These are phyloP conservation scores for Sebastes minor DNA, from an alignment of 2,797 vertebrate species.

Conservation along the genomic window DNA sequence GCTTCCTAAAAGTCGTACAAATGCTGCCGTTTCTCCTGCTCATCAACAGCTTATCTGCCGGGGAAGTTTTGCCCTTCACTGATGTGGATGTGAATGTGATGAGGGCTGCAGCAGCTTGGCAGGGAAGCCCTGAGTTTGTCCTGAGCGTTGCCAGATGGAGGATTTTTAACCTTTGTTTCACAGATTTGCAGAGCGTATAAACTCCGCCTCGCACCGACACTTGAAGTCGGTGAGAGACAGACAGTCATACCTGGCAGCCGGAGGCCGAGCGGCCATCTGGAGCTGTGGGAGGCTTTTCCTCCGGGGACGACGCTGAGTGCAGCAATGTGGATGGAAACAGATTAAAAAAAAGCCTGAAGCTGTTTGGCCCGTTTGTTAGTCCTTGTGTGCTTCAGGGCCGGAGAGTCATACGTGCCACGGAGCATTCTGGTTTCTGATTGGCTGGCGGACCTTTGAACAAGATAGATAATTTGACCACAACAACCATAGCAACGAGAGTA, in stretches of 20 bases:
- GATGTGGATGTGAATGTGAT: not conserved
- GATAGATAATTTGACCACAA: not conserved
- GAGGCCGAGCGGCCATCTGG: conserved; percentile 15
- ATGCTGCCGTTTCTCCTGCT: not conserved
- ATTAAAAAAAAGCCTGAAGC: not conserved
- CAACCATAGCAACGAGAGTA: not conserved
- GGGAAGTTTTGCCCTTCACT: not conserved
- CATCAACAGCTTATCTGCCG: not conserved
- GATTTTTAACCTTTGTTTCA: conserved; percentile 29
- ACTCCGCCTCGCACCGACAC: conserved; percentile 13
- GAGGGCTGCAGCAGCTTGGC: conserved; percentile 16
- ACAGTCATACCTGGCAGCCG: conserved; percentile 11
- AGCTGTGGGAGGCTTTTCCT: not conserved
- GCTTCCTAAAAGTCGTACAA: not conserved
- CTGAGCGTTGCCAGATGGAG: conserved; percentile 9
- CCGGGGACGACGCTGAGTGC: not conserved
- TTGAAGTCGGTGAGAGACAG: conserved; percentile 2
- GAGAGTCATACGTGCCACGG: not conserved
- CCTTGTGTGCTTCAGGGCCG: not conserved
- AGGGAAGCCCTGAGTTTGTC: not conserved
- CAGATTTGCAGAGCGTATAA: not conserved
- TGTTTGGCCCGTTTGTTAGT: not conserved
- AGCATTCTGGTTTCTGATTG: not conserved
- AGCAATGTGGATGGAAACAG: conserved; percentile 4
- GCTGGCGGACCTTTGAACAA: not conserved